Conservation (phyloP, 92 coral and sea anemone species). For the Epizoanthus scotinus region DNA sequence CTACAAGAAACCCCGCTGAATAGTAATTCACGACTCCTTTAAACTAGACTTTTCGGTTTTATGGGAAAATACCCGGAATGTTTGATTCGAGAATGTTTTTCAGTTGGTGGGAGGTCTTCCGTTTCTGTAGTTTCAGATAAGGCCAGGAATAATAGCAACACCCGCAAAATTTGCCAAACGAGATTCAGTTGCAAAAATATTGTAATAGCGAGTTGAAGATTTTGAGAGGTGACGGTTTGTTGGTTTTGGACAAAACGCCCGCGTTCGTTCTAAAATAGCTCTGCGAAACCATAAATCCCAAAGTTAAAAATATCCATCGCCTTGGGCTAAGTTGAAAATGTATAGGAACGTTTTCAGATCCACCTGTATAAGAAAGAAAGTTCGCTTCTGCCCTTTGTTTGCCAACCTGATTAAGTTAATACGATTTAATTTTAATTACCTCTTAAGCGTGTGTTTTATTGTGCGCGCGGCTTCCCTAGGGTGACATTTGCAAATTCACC, state of each 20-base stretch:
- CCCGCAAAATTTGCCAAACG: slow-evolving; percentile 41
- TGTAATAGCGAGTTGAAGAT: not conserved
- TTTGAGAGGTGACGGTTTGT: slow-evolving; percentile 2
- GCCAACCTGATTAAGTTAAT: slow-evolving; percentile 66
- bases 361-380: slow-evolving; percentile 60
- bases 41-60: slow-evolving; percentile 16
- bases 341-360: slow-evolving; percentile 64
- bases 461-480: slow-evolving; percentile 56
- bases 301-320: slow-evolving; percentile 42
- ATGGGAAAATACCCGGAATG: slow-evolving; percentile 24
- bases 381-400: slow-evolving; percentile 44
- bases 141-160: slow-evolving; percentile 41
- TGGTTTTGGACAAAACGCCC: slow-evolving; percentile 18
- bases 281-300: slow-evolving; percentile 10
- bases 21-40: not conserved
- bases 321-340: slow-evolving; percentile 62
- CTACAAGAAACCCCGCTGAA: slow-evolving; percentile 34
- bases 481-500: slow-evolving; percentile 77
- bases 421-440: slow-evolving; percentile 82
- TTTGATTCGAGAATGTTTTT: slow-evolving; percentile 35
- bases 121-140: slow-evolving; percentile 52
- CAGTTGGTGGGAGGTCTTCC: slow-evolving; percentile 51
- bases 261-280: slow-evolving; percentile 19
- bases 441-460: slow-evolving; percentile 78
- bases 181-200: slow-evolving; percentile 31